A percentile compares a stretch with the other conserved stretches of the same genome.
phyloP scores from a whole-genome alignment of 1,140 invertebrate species.

The Diploscapter pachys region DNA sequence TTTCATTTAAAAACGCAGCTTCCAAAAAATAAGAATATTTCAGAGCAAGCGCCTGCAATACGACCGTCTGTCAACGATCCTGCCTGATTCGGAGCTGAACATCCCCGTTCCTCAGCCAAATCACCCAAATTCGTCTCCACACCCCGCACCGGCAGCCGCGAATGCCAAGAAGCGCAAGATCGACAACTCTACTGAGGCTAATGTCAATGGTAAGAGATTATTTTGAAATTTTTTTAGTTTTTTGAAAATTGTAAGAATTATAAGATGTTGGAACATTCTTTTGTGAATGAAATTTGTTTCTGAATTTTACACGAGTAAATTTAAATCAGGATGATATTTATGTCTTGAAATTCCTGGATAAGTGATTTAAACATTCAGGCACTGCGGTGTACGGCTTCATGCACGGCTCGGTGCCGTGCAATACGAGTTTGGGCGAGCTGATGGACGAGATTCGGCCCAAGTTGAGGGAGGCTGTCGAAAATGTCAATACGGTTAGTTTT shows the following conservation, averaged over 20 bases:
- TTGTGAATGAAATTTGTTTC: too few species aligned
- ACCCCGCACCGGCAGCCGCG: background rate
- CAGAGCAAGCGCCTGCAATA: conserved; percentile 19
- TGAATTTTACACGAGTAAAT: too few species aligned
- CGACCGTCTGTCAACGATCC: conserved; percentile 24
- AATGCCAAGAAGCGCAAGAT: conserved; percentile 9
- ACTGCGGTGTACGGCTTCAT: conserved; percentile 31
- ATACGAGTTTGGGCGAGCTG: conserved; percentile 77
- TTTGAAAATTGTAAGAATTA: too few species aligned
- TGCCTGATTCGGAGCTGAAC: conserved; percentile 22
- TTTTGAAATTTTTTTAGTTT: too few species aligned
- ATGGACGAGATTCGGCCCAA: conserved; percentile 86
- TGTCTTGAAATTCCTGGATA: too few species aligned
- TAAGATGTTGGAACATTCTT: too few species aligned
- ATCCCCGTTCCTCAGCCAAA: conserved; percentile 25
- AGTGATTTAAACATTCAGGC: background rate
- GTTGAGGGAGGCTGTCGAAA: conserved; percentile 85
- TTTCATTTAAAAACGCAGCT: background rate
- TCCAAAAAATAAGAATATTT: background rate
- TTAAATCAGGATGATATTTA: too few species aligned
- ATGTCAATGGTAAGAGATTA: background rate
- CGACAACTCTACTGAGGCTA: background rate
- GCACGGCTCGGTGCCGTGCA: conserved; percentile 76
- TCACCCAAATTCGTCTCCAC: background rate
- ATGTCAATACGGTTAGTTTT: conserved; percentile 76